Evolutionary conservation across 1,140 invertebrate genomes (phyloP), one percentile per base, ranked within the genome.

Genomic region (Caenorhabditis tropicalis): DNA sequence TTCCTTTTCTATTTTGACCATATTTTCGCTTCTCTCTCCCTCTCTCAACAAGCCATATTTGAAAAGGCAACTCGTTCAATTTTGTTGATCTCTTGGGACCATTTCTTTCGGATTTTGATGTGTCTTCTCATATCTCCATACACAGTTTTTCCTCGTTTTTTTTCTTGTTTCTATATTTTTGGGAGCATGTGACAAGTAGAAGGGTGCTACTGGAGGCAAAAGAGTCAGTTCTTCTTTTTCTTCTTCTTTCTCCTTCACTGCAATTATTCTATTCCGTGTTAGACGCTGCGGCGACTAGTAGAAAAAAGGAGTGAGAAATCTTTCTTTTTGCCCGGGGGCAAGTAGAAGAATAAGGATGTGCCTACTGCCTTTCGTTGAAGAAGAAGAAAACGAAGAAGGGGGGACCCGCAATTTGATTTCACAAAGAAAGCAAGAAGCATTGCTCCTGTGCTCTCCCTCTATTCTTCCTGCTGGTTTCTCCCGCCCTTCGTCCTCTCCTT

Each of bases 21-120:
- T 51, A 33, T 81, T 19, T n/a, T 27, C 21, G 27, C 33, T 27
- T 53, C n/a, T 49, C 31, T 48, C 29, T 24, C 56, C 56, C 10
- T 60, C 60, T 5, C 29, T 65, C 21, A 65, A 29, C n/a, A 16
- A 39, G 36, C 24, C 39, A 6, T 43, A 12, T 43, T 43, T 24
- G 39, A 81, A 51, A 56, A 49, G 33, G 51, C 27, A 81, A 74
- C 65, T 74, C 65, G 36, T 39, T n/a, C 29, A 19, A 74, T 74
- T 74, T 74, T 74, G 36, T 74, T 74, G 65, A 74, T 43, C 65
- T 74, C 65, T 12, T 33, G 65, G 65, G 65, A 74, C 36, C 65
- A 36, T 16, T 65, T 65, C 24, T 65, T 33, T 10, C n/a, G 65
- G 33, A 58, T 58, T 58, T 58, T 58, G 53, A 58, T 74, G 58